Conservation (phyloP, 2,113 vertebrate genomes). For the Neodon shergylaensis region DNA sequence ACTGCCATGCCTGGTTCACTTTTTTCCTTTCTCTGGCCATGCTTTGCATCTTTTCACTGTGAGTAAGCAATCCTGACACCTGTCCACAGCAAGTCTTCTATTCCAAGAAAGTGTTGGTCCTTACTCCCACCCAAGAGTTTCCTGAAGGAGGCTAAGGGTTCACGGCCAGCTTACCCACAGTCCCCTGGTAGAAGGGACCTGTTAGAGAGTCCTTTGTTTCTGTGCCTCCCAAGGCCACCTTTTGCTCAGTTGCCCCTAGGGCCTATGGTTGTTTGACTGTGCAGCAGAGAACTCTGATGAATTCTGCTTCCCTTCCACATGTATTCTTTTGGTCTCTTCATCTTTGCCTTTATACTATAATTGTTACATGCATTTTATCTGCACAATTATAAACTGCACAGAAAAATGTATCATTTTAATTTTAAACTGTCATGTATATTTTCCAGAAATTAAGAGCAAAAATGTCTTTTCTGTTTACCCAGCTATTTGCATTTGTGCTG, state of each 20-base stretch:
- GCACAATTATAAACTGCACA: constrained; percentile 14
- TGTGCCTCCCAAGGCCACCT: background rate
- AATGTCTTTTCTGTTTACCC: background rate
- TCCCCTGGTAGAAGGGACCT: background rate
- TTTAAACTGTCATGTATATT: constrained; percentile 44
- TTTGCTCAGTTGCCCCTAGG: background rate
- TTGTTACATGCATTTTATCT: background rate
- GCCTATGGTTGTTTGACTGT: background rate
- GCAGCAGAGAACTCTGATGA: background rate
- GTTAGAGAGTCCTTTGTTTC: background rate
- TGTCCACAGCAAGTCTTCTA: background rate
- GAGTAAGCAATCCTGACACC: background rate
- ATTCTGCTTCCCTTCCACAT: background rate
- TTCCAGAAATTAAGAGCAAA: constrained; percentile 46
- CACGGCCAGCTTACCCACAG: background rate
- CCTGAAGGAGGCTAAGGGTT: background rate
- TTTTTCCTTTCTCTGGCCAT: background rate
- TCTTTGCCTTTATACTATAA: constrained; percentile 32
- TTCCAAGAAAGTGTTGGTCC: background rate
- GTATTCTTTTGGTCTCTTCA: background rate
- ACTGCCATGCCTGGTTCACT: background rate
- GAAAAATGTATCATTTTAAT: background rate
- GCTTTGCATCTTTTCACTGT: constrained; percentile 8
- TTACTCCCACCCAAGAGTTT: background rate
- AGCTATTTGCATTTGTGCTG: constrained; percentile 37